Percentiles rank a stretch among this genome's conserved stretches.
Evolutionary conservation across 2,797 vertebrate genomes (phyloP).

Genomic region (Takifugu rubripes): DNA sequence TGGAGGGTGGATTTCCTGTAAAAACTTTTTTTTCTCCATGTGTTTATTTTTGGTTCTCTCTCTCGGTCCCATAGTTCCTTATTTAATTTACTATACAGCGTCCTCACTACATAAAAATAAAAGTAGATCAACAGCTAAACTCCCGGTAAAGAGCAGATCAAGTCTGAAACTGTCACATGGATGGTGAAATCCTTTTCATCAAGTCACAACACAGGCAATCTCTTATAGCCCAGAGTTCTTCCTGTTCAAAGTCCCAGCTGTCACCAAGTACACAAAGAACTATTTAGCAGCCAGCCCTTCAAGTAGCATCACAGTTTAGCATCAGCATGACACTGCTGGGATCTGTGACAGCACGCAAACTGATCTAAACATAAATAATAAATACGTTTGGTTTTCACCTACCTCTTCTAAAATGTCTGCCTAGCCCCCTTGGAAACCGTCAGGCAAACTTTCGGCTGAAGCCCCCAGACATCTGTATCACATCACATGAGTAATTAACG

Average conservation of each 20-base stretch:
- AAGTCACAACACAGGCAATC: slow-evolving; percentile 62
- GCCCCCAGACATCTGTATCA: slow-evolving; percentile 85
- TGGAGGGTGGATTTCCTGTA: neutral
- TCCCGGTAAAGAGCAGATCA: slow-evolving; percentile 42
- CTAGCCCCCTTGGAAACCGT: slow-evolving; percentile 80
- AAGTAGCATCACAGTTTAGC: slow-evolving; percentile 82
- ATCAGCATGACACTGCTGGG: slow-evolving; percentile 77
- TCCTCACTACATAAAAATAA: slow-evolving; percentile 18
- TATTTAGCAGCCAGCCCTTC: slow-evolving; percentile 83
- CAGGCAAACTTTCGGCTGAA: slow-evolving; percentile 81
- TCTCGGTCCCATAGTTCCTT: neutral
- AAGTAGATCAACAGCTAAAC: slow-evolving; percentile 9
- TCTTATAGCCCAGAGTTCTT: slow-evolving; percentile 72
- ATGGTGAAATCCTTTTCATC: slow-evolving; percentile 63
- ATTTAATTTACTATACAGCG: neutral
- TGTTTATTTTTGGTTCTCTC: neutral
- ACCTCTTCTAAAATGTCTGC: slow-evolving; percentile 84
- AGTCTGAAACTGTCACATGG: slow-evolving; percentile 66
- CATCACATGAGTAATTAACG: slow-evolving; percentile 87
- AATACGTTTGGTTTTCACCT: slow-evolving; percentile 83
- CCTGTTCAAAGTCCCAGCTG: slow-evolving; percentile 79
- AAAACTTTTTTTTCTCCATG: neutral
- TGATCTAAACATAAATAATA: slow-evolving; percentile 82
- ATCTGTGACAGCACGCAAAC: slow-evolving; percentile 79
- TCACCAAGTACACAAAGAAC: slow-evolving; percentile 82